Evolutionary conservation across 2,113 vertebrate genomes (phyloP).

Genomic region (Orientallactaga bullata): DNA sequence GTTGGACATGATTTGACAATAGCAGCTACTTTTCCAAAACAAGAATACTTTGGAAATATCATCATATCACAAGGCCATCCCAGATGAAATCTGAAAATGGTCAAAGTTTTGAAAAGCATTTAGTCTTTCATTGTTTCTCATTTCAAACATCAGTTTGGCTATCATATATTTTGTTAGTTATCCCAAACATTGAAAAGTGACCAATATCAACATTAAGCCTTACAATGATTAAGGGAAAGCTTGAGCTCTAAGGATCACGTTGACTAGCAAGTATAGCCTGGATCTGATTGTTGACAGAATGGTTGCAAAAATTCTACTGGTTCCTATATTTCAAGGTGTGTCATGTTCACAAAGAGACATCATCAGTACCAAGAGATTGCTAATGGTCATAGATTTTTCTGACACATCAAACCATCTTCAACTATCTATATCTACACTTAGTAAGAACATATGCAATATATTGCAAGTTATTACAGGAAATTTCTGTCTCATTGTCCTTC

Average conservation of each 20-base stretch:
- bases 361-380: neutral
- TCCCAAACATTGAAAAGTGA: neutral
- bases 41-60: neutral
- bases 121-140: neutral
- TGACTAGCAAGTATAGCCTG: neutral
- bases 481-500: neutral
- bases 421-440: neutral
- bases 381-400: neutral
- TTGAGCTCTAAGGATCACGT: neutral
- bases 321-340: neutral
- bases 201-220: neutral
- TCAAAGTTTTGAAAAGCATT: conserved; percentile 17
- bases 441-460: neutral
- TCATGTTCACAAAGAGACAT: neutral
- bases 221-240: neutral
- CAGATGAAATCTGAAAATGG: neutral
- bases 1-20: conserved; percentile 10
- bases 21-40: conserved; percentile 41
- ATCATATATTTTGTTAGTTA: neutral
- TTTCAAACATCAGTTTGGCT: conserved; percentile 1
- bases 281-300: neutral
- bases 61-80: neutral
- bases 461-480: neutral
- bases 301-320: neutral
- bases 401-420: neutral